Conservation (phyloP, 1,140 invertebrate genomes). For the Brachionus plicatilis region DNA sequence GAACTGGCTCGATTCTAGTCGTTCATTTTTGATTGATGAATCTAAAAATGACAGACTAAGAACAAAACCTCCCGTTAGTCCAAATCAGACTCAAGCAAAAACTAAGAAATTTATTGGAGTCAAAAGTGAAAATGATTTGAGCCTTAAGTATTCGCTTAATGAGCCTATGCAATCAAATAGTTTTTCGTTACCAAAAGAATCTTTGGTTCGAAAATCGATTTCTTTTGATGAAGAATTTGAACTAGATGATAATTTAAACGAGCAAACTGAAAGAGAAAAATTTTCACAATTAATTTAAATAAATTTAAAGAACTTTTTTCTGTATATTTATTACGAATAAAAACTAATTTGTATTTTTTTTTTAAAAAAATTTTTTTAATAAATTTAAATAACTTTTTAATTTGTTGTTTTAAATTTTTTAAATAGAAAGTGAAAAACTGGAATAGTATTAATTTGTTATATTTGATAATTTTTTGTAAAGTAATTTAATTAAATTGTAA, state of each 20-base stretch:
- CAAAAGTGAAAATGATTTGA: not conserved
- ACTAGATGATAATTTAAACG: not conserved
- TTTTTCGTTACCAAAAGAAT: not conserved
- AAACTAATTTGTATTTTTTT: not conserved
- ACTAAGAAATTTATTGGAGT: not conserved
- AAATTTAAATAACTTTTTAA: not conserved
- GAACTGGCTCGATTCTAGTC: not conserved
- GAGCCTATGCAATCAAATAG: not conserved
- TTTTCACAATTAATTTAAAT: not conserved
- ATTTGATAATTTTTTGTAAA: too few species aligned
- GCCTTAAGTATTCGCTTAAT: not conserved
- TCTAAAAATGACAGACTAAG: not conserved
- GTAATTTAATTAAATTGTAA: too few species aligned
- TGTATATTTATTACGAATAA: not conserved
- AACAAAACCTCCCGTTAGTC: not conserved
- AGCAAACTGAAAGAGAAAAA: not conserved
- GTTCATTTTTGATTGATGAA: constrained; percentile 3
- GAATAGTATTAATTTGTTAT: too few species aligned
- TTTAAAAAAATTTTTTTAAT: not conserved
- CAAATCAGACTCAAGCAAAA: not conserved
- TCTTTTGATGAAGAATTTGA: constrained; percentile 1
- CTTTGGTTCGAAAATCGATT: not conserved
- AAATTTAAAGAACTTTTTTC: not conserved
- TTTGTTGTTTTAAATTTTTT: not conserved
- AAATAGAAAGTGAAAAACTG: not conserved